Conservation (phyloP, 2,797 vertebrate species). For the Hafferia zeledoni region DNA sequence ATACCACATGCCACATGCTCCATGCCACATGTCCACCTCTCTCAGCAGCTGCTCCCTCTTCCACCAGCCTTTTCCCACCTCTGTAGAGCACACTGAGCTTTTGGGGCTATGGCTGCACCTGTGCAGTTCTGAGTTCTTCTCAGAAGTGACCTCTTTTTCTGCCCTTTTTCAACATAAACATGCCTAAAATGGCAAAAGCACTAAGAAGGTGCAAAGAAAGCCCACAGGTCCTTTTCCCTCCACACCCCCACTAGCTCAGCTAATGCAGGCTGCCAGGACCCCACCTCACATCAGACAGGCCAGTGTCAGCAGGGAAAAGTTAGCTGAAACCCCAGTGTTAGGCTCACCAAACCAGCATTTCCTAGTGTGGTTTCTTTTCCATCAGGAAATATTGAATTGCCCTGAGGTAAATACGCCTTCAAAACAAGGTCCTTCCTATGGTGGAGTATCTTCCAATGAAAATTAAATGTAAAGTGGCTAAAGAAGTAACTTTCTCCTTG, state of each 20-base stretch:
- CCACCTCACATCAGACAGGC: fast-evolving
- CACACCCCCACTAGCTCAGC: not conserved
- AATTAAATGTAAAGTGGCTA: not conserved
- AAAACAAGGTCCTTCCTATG: not conserved
- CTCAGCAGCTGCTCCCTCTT: not conserved
- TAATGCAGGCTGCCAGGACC: not conserved
- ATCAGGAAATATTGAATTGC: not conserved
- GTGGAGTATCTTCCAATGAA: fast-evolving
- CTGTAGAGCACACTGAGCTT: not conserved
- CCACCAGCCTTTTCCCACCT: not conserved
- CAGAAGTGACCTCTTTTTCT: not conserved
- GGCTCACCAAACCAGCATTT: not conserved
- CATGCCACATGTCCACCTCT: not conserved
- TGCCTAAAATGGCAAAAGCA: not conserved
- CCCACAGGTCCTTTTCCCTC: fast-evolving
- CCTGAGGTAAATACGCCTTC: not conserved
- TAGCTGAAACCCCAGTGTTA: not conserved
- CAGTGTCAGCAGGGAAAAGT: not conserved
- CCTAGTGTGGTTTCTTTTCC: not conserved
- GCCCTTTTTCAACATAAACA: not conserved
- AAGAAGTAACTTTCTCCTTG: not conserved
- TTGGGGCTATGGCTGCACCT: not conserved
- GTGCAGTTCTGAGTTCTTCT: not conserved
- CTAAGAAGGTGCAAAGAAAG: not conserved
- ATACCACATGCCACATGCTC: not conserved